Base-by-base conservation (phyloP, 2,888 invertebrate species). In the Rapana venosa region DNA sequence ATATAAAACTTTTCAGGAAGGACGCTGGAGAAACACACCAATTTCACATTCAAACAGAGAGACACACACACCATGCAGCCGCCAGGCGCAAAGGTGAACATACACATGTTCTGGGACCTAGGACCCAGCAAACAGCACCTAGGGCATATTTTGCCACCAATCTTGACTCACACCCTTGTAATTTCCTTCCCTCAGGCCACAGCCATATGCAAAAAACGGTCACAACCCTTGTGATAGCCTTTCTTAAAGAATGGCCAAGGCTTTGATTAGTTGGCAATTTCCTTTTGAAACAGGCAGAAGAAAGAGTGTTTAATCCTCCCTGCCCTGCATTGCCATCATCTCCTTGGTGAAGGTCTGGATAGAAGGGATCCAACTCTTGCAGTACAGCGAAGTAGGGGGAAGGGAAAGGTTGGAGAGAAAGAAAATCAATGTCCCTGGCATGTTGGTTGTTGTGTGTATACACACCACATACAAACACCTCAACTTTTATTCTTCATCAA, bases 1-100 rank as follows among this genome's bases (percentile, higher is more conserved):
- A n/a, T n/a, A n/a, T n/a, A 81, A 88, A 81, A 81, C 83, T 88
- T 88, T 81, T 47, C 81, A 83, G 36, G 79, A 66, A 56, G 32
- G 77, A 77, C 13, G 61, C 0, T 70, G 26, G 61, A 58, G 35
- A 79, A 22, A n/a, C 32, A 66, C 81, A 88, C 13, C 13, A 88
- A 79, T 83, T 36, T 81, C 88, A 81, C 5, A 61, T 13, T 20
- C 13, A 61, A 61, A 17, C 0, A 20, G 61, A 61, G 61, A 61
- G 61, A n/a, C n/a, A n/a, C n/a, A n/a, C n/a, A n/a, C n/a, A n/a
- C n/a, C n/a, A n/a, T n/a, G n/a, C n/a, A n/a, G n/a, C n/a, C n/a
- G n/a, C n/a, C n/a, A n/a, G n/a, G n/a, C n/a, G n/a, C n/a, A n/a
- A n/a, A 20, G 0, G 61, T 61, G 61, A 20, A 17, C n/a, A 61